Base-by-base conservation (phyloP, 2,888 invertebrate genomes). In the Amphipyra berbera region DNA sequence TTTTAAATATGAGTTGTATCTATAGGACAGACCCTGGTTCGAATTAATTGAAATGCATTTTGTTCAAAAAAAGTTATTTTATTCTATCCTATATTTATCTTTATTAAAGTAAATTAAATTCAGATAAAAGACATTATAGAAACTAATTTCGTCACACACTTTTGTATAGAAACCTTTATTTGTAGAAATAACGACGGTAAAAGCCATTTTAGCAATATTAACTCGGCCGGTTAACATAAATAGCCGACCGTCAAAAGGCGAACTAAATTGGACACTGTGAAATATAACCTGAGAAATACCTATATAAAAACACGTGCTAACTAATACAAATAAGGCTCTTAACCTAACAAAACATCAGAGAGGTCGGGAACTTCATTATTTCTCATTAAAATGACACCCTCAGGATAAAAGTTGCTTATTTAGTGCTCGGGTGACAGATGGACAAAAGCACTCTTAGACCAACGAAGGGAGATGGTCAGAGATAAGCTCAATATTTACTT, bases 271-370 rank as follows among this genome's bases (percentile, higher is more conserved):
- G 68, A 59, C 73, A 42, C 59, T 38, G 44, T 71, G 76, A 76
- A 81, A 81, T 75, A 78, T 78, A 73, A 70, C 73, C 68, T 65
- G 61, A 47, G 73, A 73, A 75, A 72, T 61, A 73, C 74, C 73
- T 79, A 79, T 84, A 87, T 83, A 87, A 89, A 91, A 92, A 90
- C 90, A 90, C 85, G 87, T 85, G 77, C 87, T 91, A 93, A 92
- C 90, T 92, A 90, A 92, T 90, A 94, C 87, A 94, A 94, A 94
- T 93, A 93, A 88, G 88, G 83, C 86, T 90, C 90, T 92, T 89
- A 90, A 86, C 90, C 88, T 91, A 90, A 90, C 89, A 91, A 91
- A 93, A 92, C 89, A 90, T 84, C 77, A 79, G 83, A 83, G 83
- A 84, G 90, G 90, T 84, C 84, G 87, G 85, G 76, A 85, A 90